phyloP scores from a whole-genome alignment of 2,888 invertebrate genomes.

The Xanthia togata region DNA sequence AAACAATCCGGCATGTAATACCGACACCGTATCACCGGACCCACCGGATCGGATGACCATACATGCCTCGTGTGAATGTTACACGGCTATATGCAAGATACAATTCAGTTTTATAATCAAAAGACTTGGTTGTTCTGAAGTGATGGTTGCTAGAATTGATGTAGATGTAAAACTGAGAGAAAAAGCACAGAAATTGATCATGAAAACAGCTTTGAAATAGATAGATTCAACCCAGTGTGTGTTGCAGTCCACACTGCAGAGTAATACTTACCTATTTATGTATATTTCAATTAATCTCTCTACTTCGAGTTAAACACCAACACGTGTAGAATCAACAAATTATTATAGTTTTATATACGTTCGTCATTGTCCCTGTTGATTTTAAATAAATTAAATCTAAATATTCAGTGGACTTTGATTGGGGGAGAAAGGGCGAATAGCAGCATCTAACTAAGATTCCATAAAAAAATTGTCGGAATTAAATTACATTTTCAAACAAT shows the following conservation, averaged over 20 bases:
- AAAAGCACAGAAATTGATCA: neutral
- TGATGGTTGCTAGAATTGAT: neutral
- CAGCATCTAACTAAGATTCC: neutral
- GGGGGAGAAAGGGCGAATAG: neutral
- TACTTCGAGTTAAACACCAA: too few relatives aligned
- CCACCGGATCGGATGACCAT: constrained; percentile 73
- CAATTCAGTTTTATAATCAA: neutral
- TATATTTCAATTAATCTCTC: too few relatives aligned
- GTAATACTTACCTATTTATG: too few relatives aligned
- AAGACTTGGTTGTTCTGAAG: neutral
- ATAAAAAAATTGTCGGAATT: neutral
- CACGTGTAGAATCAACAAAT: too few relatives aligned
- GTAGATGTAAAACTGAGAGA: too few relatives aligned
- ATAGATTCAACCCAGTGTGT: neutral
- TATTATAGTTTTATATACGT: too few relatives aligned
- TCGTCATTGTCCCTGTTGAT: neutral
- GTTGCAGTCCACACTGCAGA: neutral
- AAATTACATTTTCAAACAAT: neutral
- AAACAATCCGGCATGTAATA: constrained; percentile 86
- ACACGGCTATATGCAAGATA: constrained; percentile 17
- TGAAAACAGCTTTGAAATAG: neutral
- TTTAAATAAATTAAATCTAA: neutral
- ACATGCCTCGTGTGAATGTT: constrained; percentile 78
- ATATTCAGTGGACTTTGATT: neutral
- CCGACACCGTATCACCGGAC: constrained; percentile 82